Conservation (phyloP, 1,140 invertebrate species). For the Dreissena polymorpha region DNA sequence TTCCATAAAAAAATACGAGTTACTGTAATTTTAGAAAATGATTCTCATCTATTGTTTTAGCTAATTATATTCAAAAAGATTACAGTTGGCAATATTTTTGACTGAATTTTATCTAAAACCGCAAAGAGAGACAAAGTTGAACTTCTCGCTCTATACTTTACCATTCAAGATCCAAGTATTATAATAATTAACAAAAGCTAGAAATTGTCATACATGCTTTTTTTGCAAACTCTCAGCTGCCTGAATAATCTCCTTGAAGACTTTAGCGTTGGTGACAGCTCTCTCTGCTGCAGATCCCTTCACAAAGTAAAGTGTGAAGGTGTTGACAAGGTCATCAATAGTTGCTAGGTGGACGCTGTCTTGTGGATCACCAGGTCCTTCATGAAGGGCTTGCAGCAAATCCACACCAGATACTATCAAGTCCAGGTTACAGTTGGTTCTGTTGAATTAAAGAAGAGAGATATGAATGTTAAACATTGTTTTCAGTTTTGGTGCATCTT, state of each 20-base stretch:
- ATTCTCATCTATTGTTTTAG: no score
- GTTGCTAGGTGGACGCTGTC: conserved; percentile 74
- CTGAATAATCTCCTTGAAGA: conserved; percentile 75
- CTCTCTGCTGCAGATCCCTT: conserved; percentile 80
- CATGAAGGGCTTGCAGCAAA: conserved; percentile 73
- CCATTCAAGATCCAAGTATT: no score
- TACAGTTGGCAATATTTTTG: no score
- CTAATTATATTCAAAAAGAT: no score
- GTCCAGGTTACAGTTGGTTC: conserved; percentile 81
- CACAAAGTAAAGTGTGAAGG: conserved; percentile 79
- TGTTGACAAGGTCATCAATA: conserved; percentile 77
- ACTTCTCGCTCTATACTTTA: no score
- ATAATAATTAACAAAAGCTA: no score
- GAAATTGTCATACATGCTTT: conserved; percentile 61
- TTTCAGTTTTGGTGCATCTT: no score
- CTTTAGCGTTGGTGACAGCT: conserved; percentile 64
- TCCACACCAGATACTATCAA: conserved; percentile 78
- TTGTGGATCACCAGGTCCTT: conserved; percentile 64
- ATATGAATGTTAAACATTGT: background rate
- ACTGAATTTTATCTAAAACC: no score
- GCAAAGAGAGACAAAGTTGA: no score
- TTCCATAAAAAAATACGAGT: no score
- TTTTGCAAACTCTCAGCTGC: conserved; percentile 71
- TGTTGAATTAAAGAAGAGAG: conserved; percentile 61
- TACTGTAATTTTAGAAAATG: no score